These are phyloP conservation scores for Variabilichromis moorii DNA, from an alignment of 2,113 vertebrate species.

Conservation along the genomic window DNA sequence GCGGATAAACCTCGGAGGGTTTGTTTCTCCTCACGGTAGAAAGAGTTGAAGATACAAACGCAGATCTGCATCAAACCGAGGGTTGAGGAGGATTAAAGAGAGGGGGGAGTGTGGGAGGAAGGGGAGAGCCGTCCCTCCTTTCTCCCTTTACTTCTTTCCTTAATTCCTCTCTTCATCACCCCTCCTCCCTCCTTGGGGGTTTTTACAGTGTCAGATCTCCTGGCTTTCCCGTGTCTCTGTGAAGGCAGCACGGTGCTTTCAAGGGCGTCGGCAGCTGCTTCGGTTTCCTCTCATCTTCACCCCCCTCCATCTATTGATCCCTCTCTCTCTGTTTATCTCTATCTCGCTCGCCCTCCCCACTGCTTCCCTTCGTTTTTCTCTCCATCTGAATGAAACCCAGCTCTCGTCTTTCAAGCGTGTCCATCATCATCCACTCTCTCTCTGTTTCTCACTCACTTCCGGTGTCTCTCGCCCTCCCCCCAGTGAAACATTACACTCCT, in stretches of 20 bases:
- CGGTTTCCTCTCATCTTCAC: constrained; percentile 1
- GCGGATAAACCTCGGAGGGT: background rate
- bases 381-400: constrained; percentile 8
- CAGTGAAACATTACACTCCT: background rate
- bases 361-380: background rate
- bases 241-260: constrained; percentile 22
- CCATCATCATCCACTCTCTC: background rate
- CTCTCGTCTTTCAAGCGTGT: background rate
- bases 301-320: background rate
- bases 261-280: constrained; percentile 16
- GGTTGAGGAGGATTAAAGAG: background rate
- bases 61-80: background rate
- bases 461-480: background rate
- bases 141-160: background rate
- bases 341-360: background rate
- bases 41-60: background rate
- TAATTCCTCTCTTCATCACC: background rate
- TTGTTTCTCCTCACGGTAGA: background rate
- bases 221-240: background rate
- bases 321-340: background rate
- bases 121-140: background rate
- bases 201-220: background rate
- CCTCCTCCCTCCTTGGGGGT: background rate
- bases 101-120: background rate
- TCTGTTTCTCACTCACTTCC: background rate